Base-by-base conservation (phyloP, 1,140 invertebrate genomes). In the Periplaneta americana region DNA sequence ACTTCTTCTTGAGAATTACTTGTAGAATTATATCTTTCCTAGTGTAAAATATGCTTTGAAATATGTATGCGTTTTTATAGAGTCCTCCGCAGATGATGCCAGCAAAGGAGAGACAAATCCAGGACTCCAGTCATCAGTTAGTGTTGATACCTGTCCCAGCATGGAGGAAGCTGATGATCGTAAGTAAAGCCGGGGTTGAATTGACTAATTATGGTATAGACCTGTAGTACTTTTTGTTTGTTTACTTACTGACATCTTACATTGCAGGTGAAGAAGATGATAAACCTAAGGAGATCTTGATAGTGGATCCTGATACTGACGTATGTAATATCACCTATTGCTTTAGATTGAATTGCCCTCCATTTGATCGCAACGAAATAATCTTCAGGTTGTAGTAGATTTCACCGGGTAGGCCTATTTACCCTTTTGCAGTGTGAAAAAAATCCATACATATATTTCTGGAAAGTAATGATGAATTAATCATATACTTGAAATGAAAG, bases 301-400 rank as follows among this genome's bases (percentile, higher is more conserved):
- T 80, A 4, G 31, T 80, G 8, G 79, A 80, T 35, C 79, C 79
- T 34, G 79, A 80, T 17, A 80, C 79, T 33, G 79, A 80, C 37
- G 79, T 80, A 34, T 28, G 79, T 22, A 57, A n/a, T n/a, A n/a
- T n/a, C n/a, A n/a, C n/a, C n/a, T n/a, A n/a, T n/a, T n/a, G n/a
- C n/a, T n/a, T n/a, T n/a, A n/a, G n/a, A n/a, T n/a, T n/a, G n/a
- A n/a, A n/a, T n/a, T n/a, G n/a, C n/a, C n/a, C n/a, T n/a, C 13
- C 35, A 10, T 78, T 78, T 33, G 18, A 78, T 18, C 22, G 33
- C 22, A 11, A 13, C 22, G 77, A 34, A 13, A 78, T 32, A 22
- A 15, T 31, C 32, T 15, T 76, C 2, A 22, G 2, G 32, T 18
- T 17, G 17, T 76, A 2, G 5, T 76, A 34, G 28, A 76, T 76